A percentile compares a stretch with the other conserved stretches of the same genome.
These are phyloP conservation scores for Eucera pruinosa DNA, from an alignment of 2,888 invertebrate genomes.

Conservation along the genomic window DNA sequence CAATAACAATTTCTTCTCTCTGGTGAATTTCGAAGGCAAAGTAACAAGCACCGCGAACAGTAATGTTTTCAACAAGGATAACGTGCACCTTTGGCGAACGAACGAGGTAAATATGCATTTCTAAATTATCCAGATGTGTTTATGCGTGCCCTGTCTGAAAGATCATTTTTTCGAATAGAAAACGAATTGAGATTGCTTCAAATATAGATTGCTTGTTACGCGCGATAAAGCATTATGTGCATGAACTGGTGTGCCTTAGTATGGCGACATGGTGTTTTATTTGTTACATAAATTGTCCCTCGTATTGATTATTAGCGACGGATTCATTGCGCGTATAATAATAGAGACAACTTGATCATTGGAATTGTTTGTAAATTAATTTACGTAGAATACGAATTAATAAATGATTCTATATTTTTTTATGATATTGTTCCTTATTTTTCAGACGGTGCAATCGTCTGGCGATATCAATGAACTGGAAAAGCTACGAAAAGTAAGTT, in stretches of 20 bases:
- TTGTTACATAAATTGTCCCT: background rate
- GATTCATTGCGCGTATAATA: background rate
- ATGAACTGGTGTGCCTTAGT: background rate
- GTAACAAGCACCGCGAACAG: background rate
- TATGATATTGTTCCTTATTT: conserved; percentile 37
- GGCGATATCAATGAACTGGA: conserved; percentile 73
- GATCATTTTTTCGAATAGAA: background rate
- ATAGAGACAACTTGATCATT: background rate
- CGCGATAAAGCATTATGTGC: background rate
- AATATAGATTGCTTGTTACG: background rate
- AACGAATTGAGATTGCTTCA: background rate
- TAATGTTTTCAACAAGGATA: conserved; percentile 1
- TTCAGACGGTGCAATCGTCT: conserved; percentile 60
- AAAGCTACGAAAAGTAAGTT: conserved; percentile 78
- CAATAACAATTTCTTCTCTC: conserved; percentile 74
- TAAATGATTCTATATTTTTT: too few relatives aligned
- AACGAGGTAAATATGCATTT: conserved; percentile 25
- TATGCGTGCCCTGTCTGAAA: background rate
- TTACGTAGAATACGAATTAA: background rate
- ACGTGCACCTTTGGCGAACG: conserved; percentile 17
- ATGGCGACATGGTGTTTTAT: background rate
- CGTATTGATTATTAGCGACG: background rate
- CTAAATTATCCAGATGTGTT: background rate
- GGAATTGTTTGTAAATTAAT: background rate
- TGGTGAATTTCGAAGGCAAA: conserved; percentile 66